Percentiles rank a stretch among this genome's conserved stretches.
phyloP scores from a whole-genome alignment of 2,113 vertebrate species.

The Nothoprocta perdicaria region DNA sequence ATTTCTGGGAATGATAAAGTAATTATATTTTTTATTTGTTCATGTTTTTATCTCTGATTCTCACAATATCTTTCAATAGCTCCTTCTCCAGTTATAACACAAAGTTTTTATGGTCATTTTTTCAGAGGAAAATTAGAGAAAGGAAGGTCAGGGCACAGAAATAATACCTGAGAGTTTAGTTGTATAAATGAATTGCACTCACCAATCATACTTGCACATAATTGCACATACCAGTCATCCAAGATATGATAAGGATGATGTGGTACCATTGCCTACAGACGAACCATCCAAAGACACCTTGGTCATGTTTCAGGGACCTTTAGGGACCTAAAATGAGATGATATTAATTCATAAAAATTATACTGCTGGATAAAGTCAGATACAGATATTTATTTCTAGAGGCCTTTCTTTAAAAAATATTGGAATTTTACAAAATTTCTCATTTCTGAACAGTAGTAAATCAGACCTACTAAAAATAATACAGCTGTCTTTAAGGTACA shows the following conservation, averaged over 20 bases:
- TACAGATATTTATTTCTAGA: neutral
- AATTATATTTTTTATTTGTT: neutral
- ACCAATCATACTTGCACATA: no score
- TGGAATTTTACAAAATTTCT: neutral
- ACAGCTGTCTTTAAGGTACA: neutral
- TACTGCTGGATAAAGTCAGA: neutral
- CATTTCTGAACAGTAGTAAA: neutral
- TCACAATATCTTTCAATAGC: neutral
- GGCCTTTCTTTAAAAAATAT: neutral
- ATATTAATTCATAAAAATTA: neutral
- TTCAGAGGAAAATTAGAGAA: neutral
- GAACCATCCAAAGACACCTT: accelerated
- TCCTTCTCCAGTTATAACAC: neutral
- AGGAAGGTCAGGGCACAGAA: neutral
- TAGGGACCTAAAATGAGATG: neutral
- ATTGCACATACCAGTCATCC: no score
- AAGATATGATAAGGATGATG: no score
- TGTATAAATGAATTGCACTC: neutral
- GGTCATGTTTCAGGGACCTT: neutral
- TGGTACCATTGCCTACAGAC: neutral
- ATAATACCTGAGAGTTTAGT: neutral
- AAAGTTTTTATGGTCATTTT: neutral
- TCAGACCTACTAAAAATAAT: neutral
- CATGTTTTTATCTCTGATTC: neutral
- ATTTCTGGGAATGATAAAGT: neutral